Percentiles rank a stretch among this genome's conserved stretches.
Evolutionary conservation across 2,113 vertebrate genomes (phyloP).

Genomic region (Petroica traversi): DNA sequence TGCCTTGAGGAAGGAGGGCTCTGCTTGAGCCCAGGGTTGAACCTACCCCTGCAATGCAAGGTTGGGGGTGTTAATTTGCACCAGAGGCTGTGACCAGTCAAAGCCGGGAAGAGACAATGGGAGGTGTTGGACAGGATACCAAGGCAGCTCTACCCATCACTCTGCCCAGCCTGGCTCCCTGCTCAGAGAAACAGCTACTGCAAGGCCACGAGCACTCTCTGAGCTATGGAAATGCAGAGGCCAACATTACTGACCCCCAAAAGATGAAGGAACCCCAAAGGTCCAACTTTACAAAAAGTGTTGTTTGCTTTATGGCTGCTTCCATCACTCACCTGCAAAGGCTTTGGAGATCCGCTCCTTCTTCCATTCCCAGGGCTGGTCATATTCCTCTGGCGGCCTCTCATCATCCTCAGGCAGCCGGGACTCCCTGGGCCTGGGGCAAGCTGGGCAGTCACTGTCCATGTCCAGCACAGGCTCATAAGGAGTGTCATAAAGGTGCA

Average conservation of each 20-base stretch:
- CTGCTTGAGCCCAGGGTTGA: not conserved
- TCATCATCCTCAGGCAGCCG: slow-evolving; percentile 93
- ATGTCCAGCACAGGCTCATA: slow-evolving; percentile 83
- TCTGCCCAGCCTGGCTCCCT: not conserved
- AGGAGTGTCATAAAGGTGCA: slow-evolving; percentile 91
- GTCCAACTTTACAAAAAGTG: not conserved
- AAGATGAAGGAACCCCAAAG: not conserved
- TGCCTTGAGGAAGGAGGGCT: not conserved
- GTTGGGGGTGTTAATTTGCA: not conserved
- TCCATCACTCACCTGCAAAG: slow-evolving; percentile 84
- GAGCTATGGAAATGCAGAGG: not conserved
- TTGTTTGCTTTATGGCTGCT: not conserved
- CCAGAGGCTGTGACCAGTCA: not conserved
- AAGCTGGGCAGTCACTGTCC: slow-evolving; percentile 69
- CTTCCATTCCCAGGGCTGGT: slow-evolving; percentile 99
- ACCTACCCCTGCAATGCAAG: not conserved
- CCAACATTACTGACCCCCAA: not conserved
- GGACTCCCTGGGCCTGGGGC: slow-evolving; percentile 82
- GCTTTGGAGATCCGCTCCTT: slow-evolving; percentile 96
- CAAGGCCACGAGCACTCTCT: rapidly evolving
- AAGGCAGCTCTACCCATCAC: not conserved
- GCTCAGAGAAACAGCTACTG: not conserved
- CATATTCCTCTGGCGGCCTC: slow-evolving; percentile 94
- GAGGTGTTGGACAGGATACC: not conserved
- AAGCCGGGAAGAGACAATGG: not conserved